Conservation (phyloP, 2,797 vertebrate species). For the Anisognathus igniventris region DNA sequence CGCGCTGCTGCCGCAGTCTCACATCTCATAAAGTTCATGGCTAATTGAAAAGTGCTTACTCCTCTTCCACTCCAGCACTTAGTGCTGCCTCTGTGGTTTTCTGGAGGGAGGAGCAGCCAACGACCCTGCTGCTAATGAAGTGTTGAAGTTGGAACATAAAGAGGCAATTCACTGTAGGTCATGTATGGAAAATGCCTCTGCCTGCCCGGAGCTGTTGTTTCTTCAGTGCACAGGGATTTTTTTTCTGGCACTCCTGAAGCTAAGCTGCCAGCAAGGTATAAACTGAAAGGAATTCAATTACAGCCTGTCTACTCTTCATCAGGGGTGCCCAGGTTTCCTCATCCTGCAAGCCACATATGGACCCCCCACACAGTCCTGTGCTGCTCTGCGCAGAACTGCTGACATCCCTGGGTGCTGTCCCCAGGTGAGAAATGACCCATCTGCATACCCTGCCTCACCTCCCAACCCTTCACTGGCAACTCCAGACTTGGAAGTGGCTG, state of each 20-base stretch:
- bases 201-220: neutral
- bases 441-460: fast-evolving
- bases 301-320: neutral
- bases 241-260: neutral
- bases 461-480: neutral
- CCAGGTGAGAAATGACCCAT: fast-evolving
- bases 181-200: neutral
- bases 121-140: fast-evolving
- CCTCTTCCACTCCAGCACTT: neutral
- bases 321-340: neutral
- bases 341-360: fast-evolving
- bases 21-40: fast-evolving
- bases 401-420: neutral
- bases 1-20: fast-evolving
- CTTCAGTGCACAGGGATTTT: neutral
- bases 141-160: neutral
- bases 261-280: neutral
- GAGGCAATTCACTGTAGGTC: neutral
- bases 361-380: fast-evolving
- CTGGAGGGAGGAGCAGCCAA: neutral
- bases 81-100: neutral
- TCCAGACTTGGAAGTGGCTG: neutral
- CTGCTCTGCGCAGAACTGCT: neutral
- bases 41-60: neutral
- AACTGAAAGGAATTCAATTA: neutral